Evolutionary conservation across 2,888 invertebrate species (phyloP).

Genomic region (Kuschelorhynchus macadamiae): DNA sequence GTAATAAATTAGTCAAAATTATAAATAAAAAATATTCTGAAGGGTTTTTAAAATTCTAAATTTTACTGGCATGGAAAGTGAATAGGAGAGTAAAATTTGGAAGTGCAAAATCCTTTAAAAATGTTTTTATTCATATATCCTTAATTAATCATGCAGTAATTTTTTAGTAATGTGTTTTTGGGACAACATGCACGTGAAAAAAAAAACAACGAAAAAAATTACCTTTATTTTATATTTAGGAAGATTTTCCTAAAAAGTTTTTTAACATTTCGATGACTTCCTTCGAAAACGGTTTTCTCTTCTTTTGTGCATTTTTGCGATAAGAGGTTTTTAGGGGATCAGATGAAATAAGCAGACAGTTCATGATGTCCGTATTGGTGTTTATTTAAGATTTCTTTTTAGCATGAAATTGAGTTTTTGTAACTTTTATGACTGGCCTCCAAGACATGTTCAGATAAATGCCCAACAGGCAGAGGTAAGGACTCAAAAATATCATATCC

Average conservation of each 20-base stretch:
- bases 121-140: no score
- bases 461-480: slow-evolving; percentile 7
- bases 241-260: slow-evolving; percentile 4
- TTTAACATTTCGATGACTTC: slow-evolving; percentile 4
- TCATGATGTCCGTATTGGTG: slow-evolving; percentile 25
- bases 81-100: no score
- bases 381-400: slow-evolving; percentile 23
- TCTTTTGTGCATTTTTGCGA: not conserved
- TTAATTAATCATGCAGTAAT: no score
- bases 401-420: slow-evolving; percentile 23
- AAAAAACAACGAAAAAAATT: no score
- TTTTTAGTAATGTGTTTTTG: no score
- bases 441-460: slow-evolving; percentile 2
- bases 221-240: no score
- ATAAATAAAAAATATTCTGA: no score
- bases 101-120: no score
- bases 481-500: slow-evolving; percentile 20
- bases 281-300: slow-evolving; percentile 1
- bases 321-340: slow-evolving; percentile 9
- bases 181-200: no score
- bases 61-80: no score
- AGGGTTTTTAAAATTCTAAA: no score
- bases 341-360: slow-evolving; percentile 24
- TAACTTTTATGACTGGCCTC: slow-evolving; percentile 24
- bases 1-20: no score